Evolutionary conservation across 2,797 vertebrate species (phyloP).

Genomic region (Eulemur coronatus): DNA sequence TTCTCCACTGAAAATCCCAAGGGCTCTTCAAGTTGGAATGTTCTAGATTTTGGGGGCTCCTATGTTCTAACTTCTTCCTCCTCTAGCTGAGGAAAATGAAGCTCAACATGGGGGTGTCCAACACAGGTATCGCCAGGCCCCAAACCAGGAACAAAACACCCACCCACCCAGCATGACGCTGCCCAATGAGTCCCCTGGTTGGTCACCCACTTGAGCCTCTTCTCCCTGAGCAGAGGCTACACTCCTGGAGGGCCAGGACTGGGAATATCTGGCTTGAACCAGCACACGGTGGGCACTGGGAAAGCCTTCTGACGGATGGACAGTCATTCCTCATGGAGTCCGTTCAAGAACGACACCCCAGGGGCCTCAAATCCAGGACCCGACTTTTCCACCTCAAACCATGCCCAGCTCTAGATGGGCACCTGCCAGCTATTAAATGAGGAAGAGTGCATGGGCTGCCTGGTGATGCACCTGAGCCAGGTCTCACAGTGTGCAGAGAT

Average conservation of each 20-base stretch:
- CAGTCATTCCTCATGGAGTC: background rate
- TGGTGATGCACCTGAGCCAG: background rate
- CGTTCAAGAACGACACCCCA: background rate
- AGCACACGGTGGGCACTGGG: background rate
- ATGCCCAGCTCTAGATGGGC: background rate
- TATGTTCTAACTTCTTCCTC: background rate
- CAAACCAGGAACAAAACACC: background rate
- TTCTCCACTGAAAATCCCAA: background rate
- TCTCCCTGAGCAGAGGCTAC: background rate
- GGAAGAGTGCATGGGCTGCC: background rate
- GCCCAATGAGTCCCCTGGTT: background rate
- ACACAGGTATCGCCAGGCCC: background rate
- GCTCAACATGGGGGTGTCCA: background rate
- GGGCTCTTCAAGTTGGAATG: background rate
- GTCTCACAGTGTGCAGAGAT: background rate
- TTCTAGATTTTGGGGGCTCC: background rate
- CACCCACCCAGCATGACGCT: too few relatives aligned
- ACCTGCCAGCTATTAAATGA: background rate
- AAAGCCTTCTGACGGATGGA: background rate
- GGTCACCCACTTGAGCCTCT: background rate
- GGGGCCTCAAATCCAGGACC: background rate
- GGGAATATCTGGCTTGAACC: too few relatives aligned
- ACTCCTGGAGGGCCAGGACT: background rate
- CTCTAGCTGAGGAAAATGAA: background rate
- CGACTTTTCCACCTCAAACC: background rate